phyloP scores from a whole-genome alignment of 2,888 invertebrate genomes.

The Copidosoma aretas region DNA sequence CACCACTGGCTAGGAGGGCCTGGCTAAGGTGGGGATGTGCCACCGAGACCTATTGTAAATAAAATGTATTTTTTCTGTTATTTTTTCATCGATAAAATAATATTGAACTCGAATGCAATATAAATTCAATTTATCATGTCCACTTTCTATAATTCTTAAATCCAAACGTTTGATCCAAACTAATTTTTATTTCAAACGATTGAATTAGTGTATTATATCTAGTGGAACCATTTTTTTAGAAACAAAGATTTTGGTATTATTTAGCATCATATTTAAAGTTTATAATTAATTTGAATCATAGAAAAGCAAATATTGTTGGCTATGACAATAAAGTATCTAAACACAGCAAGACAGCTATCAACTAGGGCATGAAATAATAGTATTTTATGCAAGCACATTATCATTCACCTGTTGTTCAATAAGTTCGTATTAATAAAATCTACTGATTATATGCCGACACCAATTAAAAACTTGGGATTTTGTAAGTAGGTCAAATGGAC shows the following conservation, averaged over 20 bases:
- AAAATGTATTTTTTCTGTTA: neutral
- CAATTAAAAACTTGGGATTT: conserved; percentile 40
- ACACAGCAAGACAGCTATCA: neutral
- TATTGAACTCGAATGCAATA: neutral
- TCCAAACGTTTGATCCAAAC: too few relatives aligned
- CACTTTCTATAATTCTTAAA: too few relatives aligned
- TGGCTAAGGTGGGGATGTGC: conserved; percentile 71
- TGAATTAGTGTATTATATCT: neutral
- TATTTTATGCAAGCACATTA: conserved; percentile 25
- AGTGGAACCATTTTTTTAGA: neutral
- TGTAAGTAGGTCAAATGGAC: conserved; percentile 34
- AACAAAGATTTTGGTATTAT: neutral
- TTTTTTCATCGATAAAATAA: neutral
- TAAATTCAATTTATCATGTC: too few relatives aligned
- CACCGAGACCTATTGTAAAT: conserved; percentile 63
- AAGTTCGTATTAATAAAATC: neutral
- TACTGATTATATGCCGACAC: conserved; percentile 33
- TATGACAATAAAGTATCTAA: neutral
- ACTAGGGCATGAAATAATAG: conserved; percentile 7
- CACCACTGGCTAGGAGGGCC: conserved; percentile 65
- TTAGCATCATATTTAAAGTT: neutral
- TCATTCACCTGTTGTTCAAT: conserved; percentile 5
- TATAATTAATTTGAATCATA: too few relatives aligned
- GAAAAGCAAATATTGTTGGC: too few relatives aligned
- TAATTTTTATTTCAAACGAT: neutral